These are phyloP conservation scores for Drosophila kambysellisi DNA, from an alignment of 2,888 invertebrate genomes.

Conservation along the genomic window DNA sequence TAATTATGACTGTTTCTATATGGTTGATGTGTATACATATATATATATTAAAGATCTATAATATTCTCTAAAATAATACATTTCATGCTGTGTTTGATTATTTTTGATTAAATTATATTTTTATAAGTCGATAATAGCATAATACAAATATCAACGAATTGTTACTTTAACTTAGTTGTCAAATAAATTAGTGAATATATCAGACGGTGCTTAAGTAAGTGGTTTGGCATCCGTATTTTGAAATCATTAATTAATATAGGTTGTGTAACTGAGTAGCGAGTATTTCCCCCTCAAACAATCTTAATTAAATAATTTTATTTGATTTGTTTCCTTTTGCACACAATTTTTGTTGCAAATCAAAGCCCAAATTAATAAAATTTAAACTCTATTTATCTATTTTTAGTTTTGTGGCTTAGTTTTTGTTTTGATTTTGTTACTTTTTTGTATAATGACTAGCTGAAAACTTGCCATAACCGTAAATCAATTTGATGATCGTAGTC, in stretches of 20 bases:
- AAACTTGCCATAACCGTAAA: constrained; percentile 45
- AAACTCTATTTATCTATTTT: constrained; percentile 34
- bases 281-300: background rate
- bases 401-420: background rate
- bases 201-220: background rate
- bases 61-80: background rate
- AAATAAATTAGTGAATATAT: background rate
- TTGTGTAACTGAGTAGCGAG: background rate
- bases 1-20: background rate
- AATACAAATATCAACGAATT: background rate
- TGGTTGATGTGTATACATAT: background rate
- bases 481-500: constrained; percentile 37
- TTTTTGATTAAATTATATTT: background rate
- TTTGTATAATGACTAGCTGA: constrained; percentile 24
- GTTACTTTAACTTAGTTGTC: background rate
- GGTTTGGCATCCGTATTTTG: background rate
- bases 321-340: constrained; percentile 15
- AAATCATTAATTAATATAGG: background rate
- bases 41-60: background rate
- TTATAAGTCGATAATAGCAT: background rate
- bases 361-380: constrained; percentile 44
- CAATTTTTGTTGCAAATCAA: constrained; percentile 37
- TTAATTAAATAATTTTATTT: background rate
- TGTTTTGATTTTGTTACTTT: constrained; percentile 6
- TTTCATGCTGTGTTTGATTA: background rate